Evolutionary conservation across 2,797 vertebrate genomes (phyloP).

Genomic region (Leptodactylus fallax): DNA sequence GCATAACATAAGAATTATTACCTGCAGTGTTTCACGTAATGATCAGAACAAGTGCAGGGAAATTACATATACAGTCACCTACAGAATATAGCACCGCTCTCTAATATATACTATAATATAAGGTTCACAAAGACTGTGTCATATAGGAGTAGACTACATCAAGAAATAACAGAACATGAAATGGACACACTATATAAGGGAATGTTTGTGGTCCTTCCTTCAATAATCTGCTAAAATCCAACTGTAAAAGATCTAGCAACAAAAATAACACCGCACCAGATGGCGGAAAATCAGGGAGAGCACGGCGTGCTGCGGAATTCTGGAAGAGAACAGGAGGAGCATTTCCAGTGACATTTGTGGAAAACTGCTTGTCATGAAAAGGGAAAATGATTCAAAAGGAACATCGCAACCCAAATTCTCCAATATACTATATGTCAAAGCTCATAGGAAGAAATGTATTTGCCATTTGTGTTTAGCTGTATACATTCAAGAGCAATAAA

Average conservation of each 20-base stretch:
- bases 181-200: not conserved
- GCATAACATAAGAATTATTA: too few species aligned
- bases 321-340: constrained; percentile 26
- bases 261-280: constrained; percentile 21
- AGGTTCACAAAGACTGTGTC: not conserved
- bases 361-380: constrained; percentile 20
- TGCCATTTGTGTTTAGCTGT: not conserved
- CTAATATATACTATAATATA: too few species aligned
- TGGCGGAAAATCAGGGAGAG: constrained; percentile 21
- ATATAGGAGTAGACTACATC: not conserved
- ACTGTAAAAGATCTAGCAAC: constrained; percentile 41
- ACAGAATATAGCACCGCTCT: too few species aligned
- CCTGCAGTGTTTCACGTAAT: too few species aligned
- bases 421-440: not conserved
- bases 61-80: not conserved
- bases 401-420: not conserved
- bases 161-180: not conserved
- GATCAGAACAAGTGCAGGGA: too few species aligned
- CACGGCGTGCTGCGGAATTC: not conserved
- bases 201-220: not conserved
- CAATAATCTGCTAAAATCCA: not conserved
- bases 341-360: constrained; percentile 27
- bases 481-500: too few species aligned
- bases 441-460: not conserved
- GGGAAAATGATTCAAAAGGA: constrained; percentile 41